phyloP scores from a whole-genome alignment of 2,797 vertebrate genomes.

The Cynopterus sphinx region DNA sequence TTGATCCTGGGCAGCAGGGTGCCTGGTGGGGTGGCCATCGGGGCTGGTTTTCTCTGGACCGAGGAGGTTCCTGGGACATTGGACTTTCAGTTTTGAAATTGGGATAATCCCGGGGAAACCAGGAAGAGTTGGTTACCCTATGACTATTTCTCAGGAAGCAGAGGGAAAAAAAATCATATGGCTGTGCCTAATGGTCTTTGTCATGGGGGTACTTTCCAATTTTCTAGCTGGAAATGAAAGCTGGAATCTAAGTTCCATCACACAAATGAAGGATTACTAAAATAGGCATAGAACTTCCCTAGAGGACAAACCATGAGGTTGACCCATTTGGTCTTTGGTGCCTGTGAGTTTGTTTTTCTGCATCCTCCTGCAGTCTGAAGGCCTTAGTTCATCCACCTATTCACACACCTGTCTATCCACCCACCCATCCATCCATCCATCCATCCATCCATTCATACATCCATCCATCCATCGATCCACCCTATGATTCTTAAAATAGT shows the following conservation, averaged over 20 bases:
- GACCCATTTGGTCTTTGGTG: background rate
- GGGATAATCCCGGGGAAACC: background rate
- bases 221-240: background rate
- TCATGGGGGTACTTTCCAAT: background rate
- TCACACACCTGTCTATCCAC: too few species aligned
- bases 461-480: background rate
- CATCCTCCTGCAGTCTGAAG: background rate
- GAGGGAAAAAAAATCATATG: background rate
- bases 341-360: background rate
- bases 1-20: background rate
- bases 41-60: background rate
- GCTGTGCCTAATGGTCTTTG: background rate
- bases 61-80: background rate
- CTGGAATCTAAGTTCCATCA: background rate
- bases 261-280: background rate
- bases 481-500: background rate
- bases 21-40: background rate
- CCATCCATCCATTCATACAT: background rate
- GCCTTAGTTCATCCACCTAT: background rate
- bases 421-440: background rate
- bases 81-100: constrained; percentile 1
- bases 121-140: background rate
- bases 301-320: background rate
- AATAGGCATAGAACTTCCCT: background rate
- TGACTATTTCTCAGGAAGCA: background rate